Conservation (phyloP, 1,140 invertebrate species). For the Eciton burchellii region DNA sequence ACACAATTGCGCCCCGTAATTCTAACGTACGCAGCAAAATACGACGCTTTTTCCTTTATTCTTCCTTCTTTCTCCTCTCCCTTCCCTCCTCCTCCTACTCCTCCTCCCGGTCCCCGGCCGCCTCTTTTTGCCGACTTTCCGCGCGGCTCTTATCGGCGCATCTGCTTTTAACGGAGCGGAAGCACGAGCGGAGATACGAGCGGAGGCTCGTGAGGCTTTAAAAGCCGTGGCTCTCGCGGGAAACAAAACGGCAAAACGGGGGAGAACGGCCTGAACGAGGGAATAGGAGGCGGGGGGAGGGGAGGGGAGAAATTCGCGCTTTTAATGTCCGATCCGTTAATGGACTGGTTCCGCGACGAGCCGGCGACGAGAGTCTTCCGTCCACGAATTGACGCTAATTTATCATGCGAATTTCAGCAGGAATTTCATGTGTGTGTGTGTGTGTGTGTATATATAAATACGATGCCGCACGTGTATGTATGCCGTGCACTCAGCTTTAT, state of each 20-base stretch:
- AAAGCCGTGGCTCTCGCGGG: conserved; percentile 21
- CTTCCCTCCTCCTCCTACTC: no score
- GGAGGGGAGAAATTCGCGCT: conserved; percentile 46
- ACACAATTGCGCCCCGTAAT: conserved; percentile 24
- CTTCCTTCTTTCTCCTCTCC: background rate
- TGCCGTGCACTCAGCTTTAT: background rate
- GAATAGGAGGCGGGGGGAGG: background rate
- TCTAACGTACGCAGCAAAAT: conserved; percentile 5
- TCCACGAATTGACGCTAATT: conserved; percentile 60
- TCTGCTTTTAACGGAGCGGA: conserved; percentile 23
- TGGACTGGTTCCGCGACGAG: conserved; percentile 46
- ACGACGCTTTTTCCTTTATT: background rate
- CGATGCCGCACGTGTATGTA: background rate
- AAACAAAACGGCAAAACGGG: conserved; percentile 27
- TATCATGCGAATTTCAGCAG: conserved; percentile 46
- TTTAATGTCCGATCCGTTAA: conserved; percentile 60
- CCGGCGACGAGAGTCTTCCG: conserved; percentile 7
- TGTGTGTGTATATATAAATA: background rate
- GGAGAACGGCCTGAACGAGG: no score
- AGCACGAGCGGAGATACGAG: background rate
- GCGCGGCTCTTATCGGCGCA: conserved; percentile 15
- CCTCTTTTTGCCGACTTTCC: background rate
- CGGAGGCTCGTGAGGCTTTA: conserved; percentile 35
- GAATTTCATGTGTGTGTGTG: background rate
- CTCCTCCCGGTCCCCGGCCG: no score